These are phyloP conservation scores for Drosophila helvetica DNA, from an alignment of 2,888 invertebrate genomes.

Conservation along the genomic window DNA sequence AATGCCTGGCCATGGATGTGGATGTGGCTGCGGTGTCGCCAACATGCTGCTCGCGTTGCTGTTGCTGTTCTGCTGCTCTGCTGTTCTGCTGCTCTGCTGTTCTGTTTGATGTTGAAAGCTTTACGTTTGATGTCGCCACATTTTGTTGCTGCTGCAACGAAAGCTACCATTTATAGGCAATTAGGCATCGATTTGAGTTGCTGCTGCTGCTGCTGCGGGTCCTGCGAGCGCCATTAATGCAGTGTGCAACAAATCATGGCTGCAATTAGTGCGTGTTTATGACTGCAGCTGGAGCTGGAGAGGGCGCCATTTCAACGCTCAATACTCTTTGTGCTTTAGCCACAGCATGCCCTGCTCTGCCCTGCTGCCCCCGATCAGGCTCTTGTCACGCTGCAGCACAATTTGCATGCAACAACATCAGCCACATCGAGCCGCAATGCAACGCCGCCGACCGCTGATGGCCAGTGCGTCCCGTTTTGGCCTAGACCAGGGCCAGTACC, in stretches of 20 bases:
- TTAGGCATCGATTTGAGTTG: conserved; percentile 73
- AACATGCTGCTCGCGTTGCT: conserved; percentile 34
- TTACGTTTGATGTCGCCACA: conserved; percentile 78
- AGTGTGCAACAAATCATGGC: conserved; percentile 78
- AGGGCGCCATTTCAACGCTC: conserved; percentile 66
- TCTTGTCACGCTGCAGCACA: conserved; percentile 47
- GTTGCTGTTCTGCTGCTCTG: conserved; percentile 34
- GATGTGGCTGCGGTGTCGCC: conserved; percentile 42
- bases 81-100: conserved; percentile 17
- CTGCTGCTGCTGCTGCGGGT: conserved; percentile 36
- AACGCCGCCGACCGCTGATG: conserved; percentile 29
- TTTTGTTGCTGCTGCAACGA: conserved; percentile 55
- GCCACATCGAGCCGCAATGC: conserved; percentile 23
- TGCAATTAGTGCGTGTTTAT: conserved; percentile 81
- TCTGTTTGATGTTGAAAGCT: conserved; percentile 64
- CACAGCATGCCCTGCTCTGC: conserved; percentile 49
- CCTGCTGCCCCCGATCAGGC: conserved; percentile 41
- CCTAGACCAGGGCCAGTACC: conserved; percentile 22
- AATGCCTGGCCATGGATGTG: conserved; percentile 43
- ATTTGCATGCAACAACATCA: conserved; percentile 70
- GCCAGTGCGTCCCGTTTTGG: conserved; percentile 24
- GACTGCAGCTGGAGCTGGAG: conserved; percentile 63
- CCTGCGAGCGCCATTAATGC: conserved; percentile 72
- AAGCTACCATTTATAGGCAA: conserved; percentile 80
- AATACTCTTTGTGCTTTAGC: conserved; percentile 65